These are phyloP conservation scores for Trissonchulus latispiculum DNA, from an alignment of 2,888 invertebrate species.

Conservation along the genomic window DNA sequence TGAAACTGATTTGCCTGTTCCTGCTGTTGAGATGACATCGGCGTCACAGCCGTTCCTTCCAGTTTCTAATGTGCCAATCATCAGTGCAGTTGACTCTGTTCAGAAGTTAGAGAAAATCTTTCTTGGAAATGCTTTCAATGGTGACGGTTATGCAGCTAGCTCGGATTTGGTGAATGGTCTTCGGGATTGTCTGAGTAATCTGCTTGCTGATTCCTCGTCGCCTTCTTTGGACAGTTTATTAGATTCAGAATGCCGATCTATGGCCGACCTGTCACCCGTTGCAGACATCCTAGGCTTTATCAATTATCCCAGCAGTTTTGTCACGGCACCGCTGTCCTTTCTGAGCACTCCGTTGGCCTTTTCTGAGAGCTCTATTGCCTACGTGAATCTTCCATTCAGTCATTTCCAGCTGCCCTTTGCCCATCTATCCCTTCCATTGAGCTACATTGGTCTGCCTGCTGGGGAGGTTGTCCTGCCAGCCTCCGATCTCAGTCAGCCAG, in stretches of 20 bases:
- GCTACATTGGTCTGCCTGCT: conserved; percentile 9
- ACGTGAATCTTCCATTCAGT: conserved; percentile 20
- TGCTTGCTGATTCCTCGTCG: too few relatives aligned
- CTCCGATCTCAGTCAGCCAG: conserved; percentile 16
- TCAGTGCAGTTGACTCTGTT: too few relatives aligned
- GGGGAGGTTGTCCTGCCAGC: conserved; percentile 4
- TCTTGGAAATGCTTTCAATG: too few relatives aligned
- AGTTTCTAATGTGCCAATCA: too few relatives aligned
- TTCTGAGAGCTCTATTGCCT: conserved; percentile 18
- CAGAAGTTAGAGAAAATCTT: too few relatives aligned
- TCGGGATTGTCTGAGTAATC: too few relatives aligned
- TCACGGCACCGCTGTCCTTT: conserved; percentile 20
- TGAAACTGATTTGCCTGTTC: too few relatives aligned
- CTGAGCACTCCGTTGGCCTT: conserved; percentile 22
- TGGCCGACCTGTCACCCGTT: conserved; percentile 9
- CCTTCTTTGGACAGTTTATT: too few relatives aligned
- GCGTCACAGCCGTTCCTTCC: too few relatives aligned
- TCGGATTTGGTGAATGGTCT: too few relatives aligned
- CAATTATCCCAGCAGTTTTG: conserved; percentile 10
- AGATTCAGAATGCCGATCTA: neutral
- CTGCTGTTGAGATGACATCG: too few relatives aligned
- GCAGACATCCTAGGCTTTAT: conserved; percentile 22
- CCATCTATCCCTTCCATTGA: conserved; percentile 21
- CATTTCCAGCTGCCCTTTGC: conserved; percentile 22
- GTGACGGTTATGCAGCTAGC: too few relatives aligned